Conservation (phyloP, 2,888 invertebrate species). For the Calliopum simillimum region DNA sequence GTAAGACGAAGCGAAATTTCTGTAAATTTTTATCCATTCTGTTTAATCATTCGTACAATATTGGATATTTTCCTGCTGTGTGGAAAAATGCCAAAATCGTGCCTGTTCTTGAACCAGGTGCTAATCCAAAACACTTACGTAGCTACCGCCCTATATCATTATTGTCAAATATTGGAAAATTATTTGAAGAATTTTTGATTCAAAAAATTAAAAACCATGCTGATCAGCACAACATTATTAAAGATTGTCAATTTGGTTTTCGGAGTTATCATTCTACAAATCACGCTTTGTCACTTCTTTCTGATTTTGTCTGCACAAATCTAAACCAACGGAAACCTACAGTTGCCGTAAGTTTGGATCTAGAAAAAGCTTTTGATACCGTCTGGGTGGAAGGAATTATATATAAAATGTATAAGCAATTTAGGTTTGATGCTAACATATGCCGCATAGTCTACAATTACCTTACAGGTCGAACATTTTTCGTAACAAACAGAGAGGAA, state of each 20-base stretch:
- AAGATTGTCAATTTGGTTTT: background rate
- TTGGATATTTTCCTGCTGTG: background rate
- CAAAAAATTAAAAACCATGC: background rate
- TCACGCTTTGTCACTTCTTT: background rate
- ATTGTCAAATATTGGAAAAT: background rate
- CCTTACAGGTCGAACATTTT: background rate
- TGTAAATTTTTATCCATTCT: no score
- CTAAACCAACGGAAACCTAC: background rate
- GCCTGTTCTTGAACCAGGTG: background rate
- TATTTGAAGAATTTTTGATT: background rate
- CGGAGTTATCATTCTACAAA: background rate
- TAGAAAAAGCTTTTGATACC: background rate
- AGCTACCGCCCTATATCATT: background rate
- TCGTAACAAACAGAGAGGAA: background rate
- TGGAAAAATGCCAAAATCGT: constrained; percentile 1
- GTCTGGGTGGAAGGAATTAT: background rate
- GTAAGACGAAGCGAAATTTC: no score
- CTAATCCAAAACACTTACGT: background rate
- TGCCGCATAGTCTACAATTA: background rate
- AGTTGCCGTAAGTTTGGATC: background rate
- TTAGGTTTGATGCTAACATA: background rate
- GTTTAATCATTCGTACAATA: no score
- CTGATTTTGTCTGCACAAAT: background rate
- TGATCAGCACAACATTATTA: background rate
- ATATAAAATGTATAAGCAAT: no score